A percentile compares a stretch with the other conserved stretches of the same genome.
phyloP scores from a whole-genome alignment of 2,797 vertebrate genomes.

The Labeo calbasu region DNA sequence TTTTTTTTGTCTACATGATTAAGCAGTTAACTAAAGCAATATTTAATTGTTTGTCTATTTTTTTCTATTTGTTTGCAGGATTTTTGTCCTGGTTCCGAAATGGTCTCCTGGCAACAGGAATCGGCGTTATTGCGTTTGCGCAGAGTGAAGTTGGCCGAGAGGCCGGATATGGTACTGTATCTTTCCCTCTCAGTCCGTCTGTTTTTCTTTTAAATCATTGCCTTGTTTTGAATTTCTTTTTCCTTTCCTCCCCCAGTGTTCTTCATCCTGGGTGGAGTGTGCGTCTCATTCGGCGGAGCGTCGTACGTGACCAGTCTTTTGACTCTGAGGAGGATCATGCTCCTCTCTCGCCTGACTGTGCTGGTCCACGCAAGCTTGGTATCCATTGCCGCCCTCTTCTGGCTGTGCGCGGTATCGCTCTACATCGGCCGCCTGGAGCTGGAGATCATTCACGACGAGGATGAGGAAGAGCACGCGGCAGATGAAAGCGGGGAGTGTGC shows the following conservation, averaged over 20 bases:
- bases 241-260: slow-evolving; percentile 74
- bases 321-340: slow-evolving; percentile 83
- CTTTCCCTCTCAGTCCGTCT: not conserved
- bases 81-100: slow-evolving; percentile 93
- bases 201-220: not conserved
- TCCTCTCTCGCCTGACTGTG: slow-evolving; percentile 80
- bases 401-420: slow-evolving; percentile 88
- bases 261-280: slow-evolving; percentile 87
- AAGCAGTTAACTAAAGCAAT: not conserved
- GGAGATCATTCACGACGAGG: slow-evolving; percentile 85
- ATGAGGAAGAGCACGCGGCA: slow-evolving; percentile 71
- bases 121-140: slow-evolving; percentile 87
- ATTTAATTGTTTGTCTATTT: not conserved
- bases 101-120: slow-evolving; percentile 86
- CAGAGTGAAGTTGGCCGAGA: slow-evolving; percentile 88
- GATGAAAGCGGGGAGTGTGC: slow-evolving; percentile 68
- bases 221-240: not conserved
- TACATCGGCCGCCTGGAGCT: slow-evolving; percentile 89
- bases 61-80: slow-evolving; percentile 70
- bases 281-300: slow-evolving; percentile 82
- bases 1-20: no score
- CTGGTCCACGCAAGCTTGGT: slow-evolving; percentile 78
- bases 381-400: slow-evolving; percentile 80
- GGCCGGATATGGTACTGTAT: slow-evolving; percentile 84
- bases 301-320: slow-evolving; percentile 84